Conservation (phyloP, 2,113 vertebrate genomes). For the Vulpes vulpes region DNA sequence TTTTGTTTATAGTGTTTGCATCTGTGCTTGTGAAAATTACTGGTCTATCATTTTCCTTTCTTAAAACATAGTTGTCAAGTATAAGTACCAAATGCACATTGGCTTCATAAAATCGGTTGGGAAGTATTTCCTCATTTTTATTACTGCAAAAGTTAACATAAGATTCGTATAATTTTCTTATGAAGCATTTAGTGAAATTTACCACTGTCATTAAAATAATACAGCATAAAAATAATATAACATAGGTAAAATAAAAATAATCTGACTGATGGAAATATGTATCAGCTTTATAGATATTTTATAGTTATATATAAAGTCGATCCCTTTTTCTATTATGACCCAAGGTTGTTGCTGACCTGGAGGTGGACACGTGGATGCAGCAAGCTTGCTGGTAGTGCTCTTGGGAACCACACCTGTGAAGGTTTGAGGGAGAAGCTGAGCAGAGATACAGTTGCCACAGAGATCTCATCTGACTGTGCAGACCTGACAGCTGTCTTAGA, state of each 20-base stretch:
- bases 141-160: neutral
- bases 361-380: accelerated
- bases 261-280: neutral
- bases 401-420: neutral
- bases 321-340: neutral
- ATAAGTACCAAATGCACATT: neutral
- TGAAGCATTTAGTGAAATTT: neutral
- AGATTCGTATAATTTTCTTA: neutral
- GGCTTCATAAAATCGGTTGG: neutral
- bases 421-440: neutral
- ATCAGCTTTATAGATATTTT: neutral
- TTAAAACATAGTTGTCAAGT: neutral
- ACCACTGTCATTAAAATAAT: neutral
- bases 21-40: neutral
- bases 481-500: neutral
- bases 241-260: neutral
- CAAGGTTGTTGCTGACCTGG: neutral
- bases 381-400: neutral
- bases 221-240: neutral
- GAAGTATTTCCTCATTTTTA: neutral
- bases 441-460: accelerated
- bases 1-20: neutral
- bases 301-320: neutral
- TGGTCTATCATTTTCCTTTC: neutral
- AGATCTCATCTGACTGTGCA: neutral